Evolutionary conservation across 2,797 vertebrate species (phyloP).

Genomic region (Cyprinodon diabolis): DNA sequence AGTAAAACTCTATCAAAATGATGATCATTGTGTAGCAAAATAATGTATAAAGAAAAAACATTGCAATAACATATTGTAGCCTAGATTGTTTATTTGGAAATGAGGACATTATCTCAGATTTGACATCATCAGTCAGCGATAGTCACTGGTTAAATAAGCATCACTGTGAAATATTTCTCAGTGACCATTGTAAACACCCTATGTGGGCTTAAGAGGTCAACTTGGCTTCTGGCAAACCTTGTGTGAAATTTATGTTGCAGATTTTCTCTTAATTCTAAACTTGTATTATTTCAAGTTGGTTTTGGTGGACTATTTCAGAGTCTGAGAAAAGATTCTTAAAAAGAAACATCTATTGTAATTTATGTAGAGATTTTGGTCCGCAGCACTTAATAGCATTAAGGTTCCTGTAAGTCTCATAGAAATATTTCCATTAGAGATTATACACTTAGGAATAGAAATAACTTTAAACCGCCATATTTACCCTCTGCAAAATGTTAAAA

Average conservation of each 20-base stretch:
- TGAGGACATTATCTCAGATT: too few species aligned
- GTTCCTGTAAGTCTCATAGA: constrained; percentile 52
- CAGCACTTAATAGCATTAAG: constrained; percentile 50
- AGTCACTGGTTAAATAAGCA: too few species aligned
- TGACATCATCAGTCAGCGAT: too few species aligned
- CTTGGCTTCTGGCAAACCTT: background rate
- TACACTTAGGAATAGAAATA: constrained; percentile 60
- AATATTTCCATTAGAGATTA: constrained; percentile 55
- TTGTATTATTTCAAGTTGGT: constrained; percentile 36
- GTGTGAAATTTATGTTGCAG: constrained; percentile 65
- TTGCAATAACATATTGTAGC: too few species aligned
- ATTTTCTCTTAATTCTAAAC: constrained; percentile 30
- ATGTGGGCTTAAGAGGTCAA: too few species aligned
- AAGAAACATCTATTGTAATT: constrained; percentile 62
- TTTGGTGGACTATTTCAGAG: constrained; percentile 30
- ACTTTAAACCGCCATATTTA: constrained; percentile 56
- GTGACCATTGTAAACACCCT: too few species aligned
- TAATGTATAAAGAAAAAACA: too few species aligned
- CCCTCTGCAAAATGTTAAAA: constrained; percentile 62
- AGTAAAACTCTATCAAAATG: too few species aligned
- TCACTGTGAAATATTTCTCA: too few species aligned
- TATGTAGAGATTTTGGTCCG: constrained; percentile 70
- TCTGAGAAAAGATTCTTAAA: constrained; percentile 54
- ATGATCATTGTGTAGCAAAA: too few species aligned
- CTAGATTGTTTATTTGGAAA: too few species aligned